phyloP scores from a whole-genome alignment of 1,140 invertebrate genomes.

The Ruditapes philippinarum region DNA sequence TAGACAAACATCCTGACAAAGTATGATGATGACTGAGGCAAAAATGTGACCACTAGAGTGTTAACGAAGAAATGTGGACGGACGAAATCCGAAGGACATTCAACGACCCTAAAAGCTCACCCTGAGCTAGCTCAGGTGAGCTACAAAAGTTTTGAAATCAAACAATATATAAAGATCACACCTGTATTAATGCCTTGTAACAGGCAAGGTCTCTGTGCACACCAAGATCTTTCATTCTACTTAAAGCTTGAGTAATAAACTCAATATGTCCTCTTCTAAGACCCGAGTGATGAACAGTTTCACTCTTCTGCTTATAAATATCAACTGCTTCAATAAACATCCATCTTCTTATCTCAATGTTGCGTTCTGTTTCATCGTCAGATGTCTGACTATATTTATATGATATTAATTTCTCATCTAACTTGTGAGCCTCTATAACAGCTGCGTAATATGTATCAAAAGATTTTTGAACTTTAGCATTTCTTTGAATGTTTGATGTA shows the following conservation, averaged over 20 bases:
- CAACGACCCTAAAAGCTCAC: too few relatives aligned
- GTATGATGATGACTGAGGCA: too few relatives aligned
- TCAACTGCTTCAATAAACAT: slow-evolving; percentile 77
- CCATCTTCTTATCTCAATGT: slow-evolving; percentile 39
- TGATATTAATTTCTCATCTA: slow-evolving; percentile 10
- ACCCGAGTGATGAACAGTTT: slow-evolving; percentile 52
- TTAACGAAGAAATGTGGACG: too few relatives aligned
- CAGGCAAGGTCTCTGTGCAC: slow-evolving; percentile 94
- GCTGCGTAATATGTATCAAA: slow-evolving; percentile 46
- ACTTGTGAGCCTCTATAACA: not conserved
- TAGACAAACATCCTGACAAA: too few relatives aligned
- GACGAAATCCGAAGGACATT: too few relatives aligned
- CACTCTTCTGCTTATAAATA: slow-evolving; percentile 76
- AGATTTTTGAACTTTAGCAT: not conserved
- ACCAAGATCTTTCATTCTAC: slow-evolving; percentile 96
- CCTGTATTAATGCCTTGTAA: slow-evolving; percentile 94
- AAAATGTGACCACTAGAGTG: too few relatives aligned
- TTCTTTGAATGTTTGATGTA: not conserved
- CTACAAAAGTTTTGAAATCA: too few relatives aligned
- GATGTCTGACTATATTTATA: not conserved
- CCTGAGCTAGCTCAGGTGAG: too few relatives aligned
- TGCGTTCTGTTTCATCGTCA: not conserved
- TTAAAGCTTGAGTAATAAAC: slow-evolving; percentile 96
- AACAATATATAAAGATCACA: too few relatives aligned
- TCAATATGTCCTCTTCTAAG: slow-evolving; percentile 91